These are phyloP conservation scores for Verasper variegatus DNA, from an alignment of 2,113 vertebrate species.

Conservation along the genomic window DNA sequence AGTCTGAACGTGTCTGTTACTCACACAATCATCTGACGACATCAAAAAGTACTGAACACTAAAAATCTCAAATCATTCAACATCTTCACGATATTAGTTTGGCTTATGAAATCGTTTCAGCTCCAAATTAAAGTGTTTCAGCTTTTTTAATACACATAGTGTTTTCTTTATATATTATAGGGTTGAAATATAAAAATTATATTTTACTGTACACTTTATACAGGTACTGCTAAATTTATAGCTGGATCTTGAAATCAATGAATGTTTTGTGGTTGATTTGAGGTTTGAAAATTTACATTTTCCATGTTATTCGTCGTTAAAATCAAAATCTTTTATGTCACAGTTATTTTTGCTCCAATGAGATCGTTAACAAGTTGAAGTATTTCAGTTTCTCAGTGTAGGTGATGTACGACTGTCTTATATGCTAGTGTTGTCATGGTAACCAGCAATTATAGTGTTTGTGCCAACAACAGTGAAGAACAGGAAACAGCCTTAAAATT, in stretches of 20 bases:
- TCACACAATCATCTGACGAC: neutral
- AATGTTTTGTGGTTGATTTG: neutral
- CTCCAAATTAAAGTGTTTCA: neutral
- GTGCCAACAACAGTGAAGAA: neutral
- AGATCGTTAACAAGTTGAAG: neutral
- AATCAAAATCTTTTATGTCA: too few relatives aligned
- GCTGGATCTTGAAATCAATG: neutral
- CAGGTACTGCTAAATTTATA: too few relatives aligned
- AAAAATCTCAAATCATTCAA: too few relatives aligned
- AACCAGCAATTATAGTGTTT: neutral
- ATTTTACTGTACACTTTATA: too few relatives aligned
- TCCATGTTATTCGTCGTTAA: too few relatives aligned
- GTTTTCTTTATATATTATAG: neutral
- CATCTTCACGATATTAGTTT: too few relatives aligned
- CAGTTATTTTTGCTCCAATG: too few relatives aligned
- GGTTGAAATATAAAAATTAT: neutral
- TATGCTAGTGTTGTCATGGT: neutral
- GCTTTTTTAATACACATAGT: neutral
- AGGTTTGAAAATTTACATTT: too few relatives aligned
- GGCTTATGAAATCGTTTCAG: neutral
- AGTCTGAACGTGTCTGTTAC: neutral
- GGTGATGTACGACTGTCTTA: neutral
- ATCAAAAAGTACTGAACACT: too few relatives aligned
- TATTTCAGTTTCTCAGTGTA: neutral
- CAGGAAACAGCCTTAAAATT: constrained; percentile 25